Percentiles rank a stretch among this genome's conserved stretches.
These are phyloP conservation scores for Lampropteryx suffumata DNA, from an alignment of 2,888 invertebrate species.

Conservation along the genomic window DNA sequence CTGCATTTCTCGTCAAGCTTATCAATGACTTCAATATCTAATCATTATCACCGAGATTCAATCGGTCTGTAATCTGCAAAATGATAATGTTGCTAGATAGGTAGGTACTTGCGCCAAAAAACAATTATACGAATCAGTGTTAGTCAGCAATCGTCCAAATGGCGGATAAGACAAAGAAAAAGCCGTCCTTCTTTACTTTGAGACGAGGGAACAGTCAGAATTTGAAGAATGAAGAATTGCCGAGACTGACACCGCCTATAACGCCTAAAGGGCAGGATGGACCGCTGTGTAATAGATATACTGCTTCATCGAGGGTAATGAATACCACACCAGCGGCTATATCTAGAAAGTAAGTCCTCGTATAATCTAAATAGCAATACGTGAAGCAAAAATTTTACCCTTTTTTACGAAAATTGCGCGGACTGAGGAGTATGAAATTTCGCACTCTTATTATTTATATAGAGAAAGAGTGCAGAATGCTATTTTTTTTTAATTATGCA, in stretches of 20 bases:
- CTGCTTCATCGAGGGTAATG: slow-evolving; percentile 34
- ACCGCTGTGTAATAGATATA: slow-evolving; percentile 35
- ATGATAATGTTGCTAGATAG: slow-evolving; percentile 1
- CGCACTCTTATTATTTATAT: no score
- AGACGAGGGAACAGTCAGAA: slow-evolving; percentile 62
- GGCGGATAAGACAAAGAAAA: slow-evolving; percentile 70
- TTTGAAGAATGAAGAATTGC: slow-evolving; percentile 35
- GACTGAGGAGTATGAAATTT: no score
- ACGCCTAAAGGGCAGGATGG: slow-evolving; percentile 14
- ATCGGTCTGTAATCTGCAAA: slow-evolving; percentile 22
- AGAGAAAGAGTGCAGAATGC: no score
- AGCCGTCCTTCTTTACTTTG: slow-evolving; percentile 60
- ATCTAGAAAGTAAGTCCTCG: slow-evolving; percentile 57
- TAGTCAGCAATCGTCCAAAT: slow-evolving; percentile 45
- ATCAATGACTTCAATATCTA: slow-evolving; percentile 23
- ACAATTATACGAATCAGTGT: slow-evolving; percentile 30
- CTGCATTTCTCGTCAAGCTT: slow-evolving; percentile 1
- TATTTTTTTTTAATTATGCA: no score
- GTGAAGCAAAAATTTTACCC: no score
- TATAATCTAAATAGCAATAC: no score
- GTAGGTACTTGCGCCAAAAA: slow-evolving; percentile 27
- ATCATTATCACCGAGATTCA: slow-evolving; percentile 32
- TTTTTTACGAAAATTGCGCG: no score
- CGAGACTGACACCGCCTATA: slow-evolving; percentile 16
- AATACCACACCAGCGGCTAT: slow-evolving; percentile 48